Evolutionary conservation across 1,140 invertebrate genomes (phyloP).

Genomic region (Bradysia coprophila): DNA sequence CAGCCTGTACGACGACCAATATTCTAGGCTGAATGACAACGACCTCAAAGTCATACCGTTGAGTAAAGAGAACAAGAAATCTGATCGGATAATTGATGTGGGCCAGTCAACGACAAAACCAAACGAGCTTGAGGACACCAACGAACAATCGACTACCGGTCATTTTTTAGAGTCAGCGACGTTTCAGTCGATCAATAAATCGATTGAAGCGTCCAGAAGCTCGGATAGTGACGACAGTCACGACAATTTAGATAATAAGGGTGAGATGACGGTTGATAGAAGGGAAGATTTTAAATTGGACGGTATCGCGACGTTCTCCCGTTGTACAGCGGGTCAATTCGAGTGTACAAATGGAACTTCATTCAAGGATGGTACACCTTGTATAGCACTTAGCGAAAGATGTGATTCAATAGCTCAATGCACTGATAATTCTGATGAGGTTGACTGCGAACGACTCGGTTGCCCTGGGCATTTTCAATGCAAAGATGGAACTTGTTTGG

Average conservation of each 20-base stretch:
- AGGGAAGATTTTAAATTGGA: no score
- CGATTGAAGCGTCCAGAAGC: constrained; percentile 4
- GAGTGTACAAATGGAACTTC: constrained; percentile 39
- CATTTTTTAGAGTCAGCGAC: constrained; percentile 7
- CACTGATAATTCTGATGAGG: constrained; percentile 41
- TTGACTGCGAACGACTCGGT: constrained; percentile 31
- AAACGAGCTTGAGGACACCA: constrained; percentile 1
- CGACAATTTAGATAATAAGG: no score
- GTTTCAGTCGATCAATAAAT: constrained; percentile 4
- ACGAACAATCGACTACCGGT: constrained; percentile 4
- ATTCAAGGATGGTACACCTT: constrained; percentile 31
- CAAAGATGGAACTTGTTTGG: constrained; percentile 48
- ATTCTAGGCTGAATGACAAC: constrained; percentile 4
- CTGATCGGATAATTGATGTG: constrained; percentile 1
- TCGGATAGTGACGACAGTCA: constrained; percentile 1
- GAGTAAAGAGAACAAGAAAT: constrained; percentile 5
- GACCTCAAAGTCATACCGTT: constrained; percentile 2
- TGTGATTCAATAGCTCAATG: constrained; percentile 44
- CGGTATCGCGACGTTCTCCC: constrained; percentile 27
- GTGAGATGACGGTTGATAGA: no score
- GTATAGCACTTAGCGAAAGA: constrained; percentile 30
- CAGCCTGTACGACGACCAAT: constrained; percentile 7
- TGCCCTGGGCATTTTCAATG: constrained; percentile 46
- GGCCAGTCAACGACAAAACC: background rate
- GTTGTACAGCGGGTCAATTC: constrained; percentile 36